Percentiles rank a stretch among this genome's conserved stretches.
These are phyloP conservation scores for Leucophenga maculata DNA, from an alignment of 2,888 invertebrate genomes.

Conservation along the genomic window DNA sequence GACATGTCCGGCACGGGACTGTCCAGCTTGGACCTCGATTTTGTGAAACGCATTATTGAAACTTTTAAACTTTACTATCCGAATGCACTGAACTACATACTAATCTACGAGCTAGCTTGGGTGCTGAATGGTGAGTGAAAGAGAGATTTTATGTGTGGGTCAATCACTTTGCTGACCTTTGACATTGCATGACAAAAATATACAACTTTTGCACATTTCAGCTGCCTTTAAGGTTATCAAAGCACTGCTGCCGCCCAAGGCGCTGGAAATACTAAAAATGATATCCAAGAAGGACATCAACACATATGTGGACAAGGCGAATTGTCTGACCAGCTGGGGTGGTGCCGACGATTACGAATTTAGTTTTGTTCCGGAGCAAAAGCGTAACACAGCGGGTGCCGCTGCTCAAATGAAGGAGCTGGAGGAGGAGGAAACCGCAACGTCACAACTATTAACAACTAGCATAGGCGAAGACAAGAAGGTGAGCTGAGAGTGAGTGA, in stretches of 20 bases:
- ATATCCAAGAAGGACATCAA: conserved; percentile 82
- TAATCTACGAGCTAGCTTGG: conserved; percentile 96
- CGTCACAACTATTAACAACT: conserved; percentile 45
- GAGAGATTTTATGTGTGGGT: neutral
- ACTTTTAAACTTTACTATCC: conserved; percentile 93
- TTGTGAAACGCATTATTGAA: conserved; percentile 88
- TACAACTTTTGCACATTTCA: conserved; percentile 60
- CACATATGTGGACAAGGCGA: conserved; percentile 82
- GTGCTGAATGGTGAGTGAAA: conserved; percentile 81
- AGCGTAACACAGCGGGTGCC: conserved; percentile 17
- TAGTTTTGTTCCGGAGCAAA: conserved; percentile 77
- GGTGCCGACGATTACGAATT: conserved; percentile 83
- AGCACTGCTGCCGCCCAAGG: conserved; percentile 87
- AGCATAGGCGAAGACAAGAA: conserved; percentile 51
- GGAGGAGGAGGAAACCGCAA: conserved; percentile 29
- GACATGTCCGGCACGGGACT: conserved; percentile 92
- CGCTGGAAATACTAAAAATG: conserved; percentile 90
- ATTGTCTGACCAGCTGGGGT: conserved; percentile 86
- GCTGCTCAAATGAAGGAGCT: neutral
- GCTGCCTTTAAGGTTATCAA: conserved; percentile 94
- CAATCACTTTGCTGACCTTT: conserved; percentile 5
- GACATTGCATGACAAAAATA: neutral
- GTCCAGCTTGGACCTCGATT: conserved; percentile 92
- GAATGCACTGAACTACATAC: conserved; percentile 87
- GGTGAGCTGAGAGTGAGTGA: conserved; percentile 45